These are phyloP conservation scores for Falco berigora DNA, from an alignment of 2,797 vertebrate genomes.

Conservation along the genomic window DNA sequence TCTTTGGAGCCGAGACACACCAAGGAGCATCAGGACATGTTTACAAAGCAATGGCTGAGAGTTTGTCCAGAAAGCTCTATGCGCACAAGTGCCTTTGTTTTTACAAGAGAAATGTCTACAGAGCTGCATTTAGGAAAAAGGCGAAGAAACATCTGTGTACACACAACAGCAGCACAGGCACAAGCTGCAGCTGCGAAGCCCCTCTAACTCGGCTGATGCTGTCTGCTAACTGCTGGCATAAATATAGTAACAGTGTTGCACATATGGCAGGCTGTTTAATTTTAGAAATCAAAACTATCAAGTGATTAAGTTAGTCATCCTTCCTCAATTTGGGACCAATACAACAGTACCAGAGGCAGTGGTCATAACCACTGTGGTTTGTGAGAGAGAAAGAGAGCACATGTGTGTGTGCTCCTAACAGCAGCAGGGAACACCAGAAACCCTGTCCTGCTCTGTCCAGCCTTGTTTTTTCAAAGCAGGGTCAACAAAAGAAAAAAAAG, in stretches of 20 bases:
- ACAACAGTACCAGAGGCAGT: conserved; percentile 49
- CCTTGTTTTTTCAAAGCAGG: background rate
- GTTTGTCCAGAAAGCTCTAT: background rate
- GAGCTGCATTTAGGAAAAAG: background rate
- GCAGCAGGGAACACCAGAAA: background rate
- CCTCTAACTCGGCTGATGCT: background rate
- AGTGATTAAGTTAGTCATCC: conserved; percentile 56
- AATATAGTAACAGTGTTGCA: conserved; percentile 42
- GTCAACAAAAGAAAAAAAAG: background rate
- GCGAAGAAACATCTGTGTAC: background rate
- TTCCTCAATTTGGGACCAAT: conserved; percentile 61
- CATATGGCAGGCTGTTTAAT: conserved; percentile 66
- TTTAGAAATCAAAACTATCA: conserved; percentile 66
- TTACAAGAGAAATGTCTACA: background rate
- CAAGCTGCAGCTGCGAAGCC: background rate
- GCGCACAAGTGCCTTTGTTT: background rate
- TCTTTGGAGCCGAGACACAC: background rate
- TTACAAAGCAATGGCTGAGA: background rate
- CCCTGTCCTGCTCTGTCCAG: background rate
- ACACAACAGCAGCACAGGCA: background rate
- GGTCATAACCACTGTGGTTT: conserved; percentile 52
- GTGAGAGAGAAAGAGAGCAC: background rate
- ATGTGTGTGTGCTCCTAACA: accelerated
- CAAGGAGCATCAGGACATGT: background rate
- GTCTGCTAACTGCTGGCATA: conserved; percentile 39